Percentiles rank a stretch among this genome's conserved stretches.
Conservation (phyloP, 2,797 vertebrate genomes). For the Spatula versicolor region DNA sequence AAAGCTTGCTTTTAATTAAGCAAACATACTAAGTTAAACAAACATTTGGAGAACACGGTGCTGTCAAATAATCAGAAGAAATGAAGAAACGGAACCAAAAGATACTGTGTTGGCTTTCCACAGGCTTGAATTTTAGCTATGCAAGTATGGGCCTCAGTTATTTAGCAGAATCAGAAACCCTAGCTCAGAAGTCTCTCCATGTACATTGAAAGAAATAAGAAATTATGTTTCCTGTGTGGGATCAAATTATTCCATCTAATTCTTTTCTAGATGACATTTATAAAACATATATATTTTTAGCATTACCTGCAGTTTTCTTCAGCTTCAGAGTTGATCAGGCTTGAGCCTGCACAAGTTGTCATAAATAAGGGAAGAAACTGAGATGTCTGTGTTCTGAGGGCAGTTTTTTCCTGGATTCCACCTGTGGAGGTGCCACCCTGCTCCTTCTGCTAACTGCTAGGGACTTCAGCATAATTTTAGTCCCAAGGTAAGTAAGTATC, state of each 20-base stretch:
- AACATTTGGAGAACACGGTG: neutral
- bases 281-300: neutral
- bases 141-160: fast-evolving
- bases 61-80: neutral
- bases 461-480: neutral
- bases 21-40: conserved; percentile 11
- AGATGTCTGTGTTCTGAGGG: neutral
- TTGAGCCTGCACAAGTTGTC: neutral
- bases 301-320: neutral
- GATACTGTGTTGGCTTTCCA: neutral
- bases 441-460: neutral
- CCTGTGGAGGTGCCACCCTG: neutral
- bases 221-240: neutral
- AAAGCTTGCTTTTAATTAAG: neutral
- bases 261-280: neutral
- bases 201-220: neutral
- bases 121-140: neutral
- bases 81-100: neutral
- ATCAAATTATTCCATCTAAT: neutral
- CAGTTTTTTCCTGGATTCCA: neutral
- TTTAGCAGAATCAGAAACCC: neutral
- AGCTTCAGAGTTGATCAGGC: neutral
- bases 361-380: neutral
- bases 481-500: neutral
- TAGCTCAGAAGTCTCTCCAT: neutral